phyloP scores from a whole-genome alignment of 2,888 invertebrate genomes.

The Stenodema calcarata region DNA sequence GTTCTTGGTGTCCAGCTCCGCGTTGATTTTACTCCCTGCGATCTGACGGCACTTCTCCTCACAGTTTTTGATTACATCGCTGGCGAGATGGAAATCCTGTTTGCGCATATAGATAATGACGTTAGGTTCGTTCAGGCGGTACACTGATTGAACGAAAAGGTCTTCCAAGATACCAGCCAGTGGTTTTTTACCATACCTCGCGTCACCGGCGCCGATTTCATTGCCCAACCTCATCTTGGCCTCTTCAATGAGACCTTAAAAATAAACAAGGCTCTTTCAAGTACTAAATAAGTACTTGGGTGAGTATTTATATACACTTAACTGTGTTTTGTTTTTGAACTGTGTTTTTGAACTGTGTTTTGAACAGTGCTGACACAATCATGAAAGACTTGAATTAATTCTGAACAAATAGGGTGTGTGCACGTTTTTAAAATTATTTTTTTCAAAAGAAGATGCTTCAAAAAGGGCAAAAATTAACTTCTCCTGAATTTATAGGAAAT shows the following conservation, averaged over 20 bases:
- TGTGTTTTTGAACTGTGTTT: too few relatives aligned
- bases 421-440: too few relatives aligned
- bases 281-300: too few relatives aligned
- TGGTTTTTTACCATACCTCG: not conserved
- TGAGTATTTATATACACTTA: too few relatives aligned
- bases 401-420: too few relatives aligned
- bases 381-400: too few relatives aligned
- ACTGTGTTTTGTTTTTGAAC: too few relatives aligned
- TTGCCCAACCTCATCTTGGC: not conserved
- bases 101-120: not conserved
- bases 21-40: not conserved
- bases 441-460: too few relatives aligned
- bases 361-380: too few relatives aligned
- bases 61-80: not conserved
- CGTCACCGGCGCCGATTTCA: not conserved
- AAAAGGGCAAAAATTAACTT: too few relatives aligned
- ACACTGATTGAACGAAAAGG: not conserved
- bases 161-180: not conserved
- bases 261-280: not conserved
- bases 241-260: not conserved
- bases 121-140: not conserved
- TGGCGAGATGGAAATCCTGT: not conserved
- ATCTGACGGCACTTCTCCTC: not conserved
- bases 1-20: not conserved
- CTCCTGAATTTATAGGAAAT: too few relatives aligned